Evolutionary conservation across 1,140 invertebrate species (phyloP).

Genomic region (Calliopsis andreniformis): DNA sequence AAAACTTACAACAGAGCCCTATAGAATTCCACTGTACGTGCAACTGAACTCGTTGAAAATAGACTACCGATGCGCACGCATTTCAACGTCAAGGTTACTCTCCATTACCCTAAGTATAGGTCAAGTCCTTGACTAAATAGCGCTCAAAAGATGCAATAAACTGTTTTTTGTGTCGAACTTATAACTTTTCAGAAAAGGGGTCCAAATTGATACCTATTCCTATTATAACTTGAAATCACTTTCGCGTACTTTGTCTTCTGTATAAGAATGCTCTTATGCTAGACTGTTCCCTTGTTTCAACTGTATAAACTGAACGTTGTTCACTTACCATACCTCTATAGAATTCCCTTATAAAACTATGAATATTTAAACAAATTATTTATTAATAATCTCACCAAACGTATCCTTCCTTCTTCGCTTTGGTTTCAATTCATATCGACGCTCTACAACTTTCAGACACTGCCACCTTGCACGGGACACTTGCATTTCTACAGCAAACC

Average conservation of each 20-base stretch:
- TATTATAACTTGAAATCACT: no score
- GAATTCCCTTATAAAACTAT: no score
- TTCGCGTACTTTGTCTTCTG: no score
- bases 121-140: conserved; percentile 40
- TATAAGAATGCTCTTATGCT: no score
- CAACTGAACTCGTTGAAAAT: conserved; percentile 50
- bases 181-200: no score
- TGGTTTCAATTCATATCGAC: neutral
- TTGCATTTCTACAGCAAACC: neutral
- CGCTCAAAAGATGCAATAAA: neutral
- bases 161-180: neutral
- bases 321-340: no score
- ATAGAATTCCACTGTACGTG: neutral
- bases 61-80: conserved; percentile 30
- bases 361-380: no score
- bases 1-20: neutral
- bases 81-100: conserved; percentile 50
- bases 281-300: no score
- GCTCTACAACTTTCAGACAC: neutral
- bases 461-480: neutral
- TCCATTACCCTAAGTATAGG: conserved; percentile 47
- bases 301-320: no score
- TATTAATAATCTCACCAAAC: neutral
- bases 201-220: no score
- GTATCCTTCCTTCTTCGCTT: no score